Evolutionary conservation across 2,113 vertebrate species (phyloP).

Genomic region (Ammodytes marinus): DNA sequence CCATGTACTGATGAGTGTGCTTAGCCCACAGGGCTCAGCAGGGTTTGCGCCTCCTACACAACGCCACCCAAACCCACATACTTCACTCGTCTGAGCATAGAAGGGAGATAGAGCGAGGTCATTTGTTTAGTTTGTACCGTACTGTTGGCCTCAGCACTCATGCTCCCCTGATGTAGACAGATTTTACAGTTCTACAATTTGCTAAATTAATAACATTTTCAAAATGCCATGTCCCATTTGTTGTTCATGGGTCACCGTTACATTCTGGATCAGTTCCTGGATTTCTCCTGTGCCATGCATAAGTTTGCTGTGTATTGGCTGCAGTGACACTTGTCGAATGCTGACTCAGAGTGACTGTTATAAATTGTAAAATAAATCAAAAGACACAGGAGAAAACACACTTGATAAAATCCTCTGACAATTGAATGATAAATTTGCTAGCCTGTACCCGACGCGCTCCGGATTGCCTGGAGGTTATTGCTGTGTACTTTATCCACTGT

Average conservation of each 20-base stretch:
- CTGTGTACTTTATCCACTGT: conserved; percentile 83
- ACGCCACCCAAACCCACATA: conserved; percentile 77
- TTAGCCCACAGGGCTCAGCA: conserved; percentile 79
- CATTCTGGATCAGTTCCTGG: conserved; percentile 1
- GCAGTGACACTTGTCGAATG: conserved; percentile 63
- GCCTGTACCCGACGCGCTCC: conserved; percentile 68
- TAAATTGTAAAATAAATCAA: conserved; percentile 85
- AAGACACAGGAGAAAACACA: conserved; percentile 75
- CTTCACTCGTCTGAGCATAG: conserved; percentile 71
- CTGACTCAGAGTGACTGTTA: conserved; percentile 78
- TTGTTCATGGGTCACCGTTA: conserved; percentile 43
- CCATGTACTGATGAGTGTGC: conserved; percentile 79
- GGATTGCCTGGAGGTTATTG: conserved; percentile 86
- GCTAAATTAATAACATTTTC: conserved; percentile 32
- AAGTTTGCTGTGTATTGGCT: conserved; percentile 17
- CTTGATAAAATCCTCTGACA: conserved; percentile 84
- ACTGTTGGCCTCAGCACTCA: conserved; percentile 58
- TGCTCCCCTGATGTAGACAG: conserved; percentile 33
- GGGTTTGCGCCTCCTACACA: conserved; percentile 82
- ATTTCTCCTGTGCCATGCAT: conserved; percentile 10
- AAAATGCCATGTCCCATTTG: conserved; percentile 20
- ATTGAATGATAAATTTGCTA: conserved; percentile 85
- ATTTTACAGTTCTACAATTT: conserved; percentile 24
- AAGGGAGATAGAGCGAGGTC: conserved; percentile 67
- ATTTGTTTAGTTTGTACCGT: conserved; percentile 59